Percentiles rank a stretch among this genome's conserved stretches.
Evolutionary conservation across 2,113 vertebrate species (phyloP).

Genomic region (Carollia perspicillata): DNA sequence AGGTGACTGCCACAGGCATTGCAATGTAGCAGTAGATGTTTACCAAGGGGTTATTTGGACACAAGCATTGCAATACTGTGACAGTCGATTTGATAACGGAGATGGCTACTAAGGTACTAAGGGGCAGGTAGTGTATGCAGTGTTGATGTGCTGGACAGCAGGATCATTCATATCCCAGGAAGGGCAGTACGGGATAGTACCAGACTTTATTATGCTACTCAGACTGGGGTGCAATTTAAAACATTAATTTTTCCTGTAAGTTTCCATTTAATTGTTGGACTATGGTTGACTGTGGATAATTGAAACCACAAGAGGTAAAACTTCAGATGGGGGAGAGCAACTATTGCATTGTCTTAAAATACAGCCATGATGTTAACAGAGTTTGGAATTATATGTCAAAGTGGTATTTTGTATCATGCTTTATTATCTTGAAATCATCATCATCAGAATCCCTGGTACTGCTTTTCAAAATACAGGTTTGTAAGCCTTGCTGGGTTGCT

Average conservation of each 20-base stretch:
- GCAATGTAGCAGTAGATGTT: neutral
- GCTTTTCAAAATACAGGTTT: neutral
- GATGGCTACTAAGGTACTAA: neutral
- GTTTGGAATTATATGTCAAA: neutral
- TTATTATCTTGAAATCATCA: neutral
- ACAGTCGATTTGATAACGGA: neutral
- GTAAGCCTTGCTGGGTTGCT: neutral
- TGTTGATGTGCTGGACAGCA: neutral
- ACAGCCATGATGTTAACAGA: neutral
- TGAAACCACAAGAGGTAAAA: neutral
- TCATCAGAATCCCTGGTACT: neutral
- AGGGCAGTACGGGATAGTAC: neutral
- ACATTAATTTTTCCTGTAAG: neutral
- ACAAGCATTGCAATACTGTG: neutral
- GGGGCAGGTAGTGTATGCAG: neutral
- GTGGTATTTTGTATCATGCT: neutral
- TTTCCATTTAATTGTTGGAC: neutral
- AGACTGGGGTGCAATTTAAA: neutral
- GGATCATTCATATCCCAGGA: neutral
- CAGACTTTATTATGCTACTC: neutral
- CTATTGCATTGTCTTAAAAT: neutral
- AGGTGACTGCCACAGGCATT: neutral
- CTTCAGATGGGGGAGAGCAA: neutral
- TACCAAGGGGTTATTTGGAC: neutral
- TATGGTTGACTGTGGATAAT: neutral